Evolutionary conservation across 1,140 invertebrate species (phyloP), one percentile per base, ranked within the genome.

Genomic region (Geopemphigus sp.): DNA sequence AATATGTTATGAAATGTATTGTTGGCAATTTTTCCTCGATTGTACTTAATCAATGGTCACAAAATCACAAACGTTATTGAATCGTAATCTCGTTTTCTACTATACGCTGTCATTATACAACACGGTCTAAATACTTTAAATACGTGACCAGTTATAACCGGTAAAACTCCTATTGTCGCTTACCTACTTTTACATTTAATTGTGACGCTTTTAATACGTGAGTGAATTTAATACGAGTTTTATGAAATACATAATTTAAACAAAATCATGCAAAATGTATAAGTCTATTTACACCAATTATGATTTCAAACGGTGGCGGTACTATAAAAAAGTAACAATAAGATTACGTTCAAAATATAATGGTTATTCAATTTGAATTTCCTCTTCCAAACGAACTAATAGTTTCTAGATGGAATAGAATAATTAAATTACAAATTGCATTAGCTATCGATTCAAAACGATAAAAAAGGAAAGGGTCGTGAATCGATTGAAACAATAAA

Each of bases 51-150:
- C 56, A 22, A 39, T 39, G 15, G 26, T 15, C 72, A 57, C 32
- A 59, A 76, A 76, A 61, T 76, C 29, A 61, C 56, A 61, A 76
- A 39, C 61, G 6, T 32, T 45, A 61, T 76, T 47, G 73, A 61
- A 59, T 76, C 73, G 32, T 76, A 76, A 76, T 76, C 73, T 47
- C 24, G 73, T 61, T 76, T 59, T 76, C 61, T 76, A 59, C 61
- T 76, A 15, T 39, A 39, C 39, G 8, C 19, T 3, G 8, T 4
- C 22, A 76, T 76, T 76, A 76, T 76, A 76, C 73, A 76, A 76
- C 32, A 29, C 22, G 57, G 2, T 59, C 32, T 59, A 76, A 61
- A 39, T 39, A 39, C 8, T 39, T 8, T 39, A 39, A 39, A 59
- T 59, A 76, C 73, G 73, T 76, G 73, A 59, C n/a, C n/a, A 39